Percentiles rank a stretch among this genome's conserved stretches.
Evolutionary conservation across 2,888 invertebrate genomes (phyloP).

Genomic region (Drosophila paramelanica): DNA sequence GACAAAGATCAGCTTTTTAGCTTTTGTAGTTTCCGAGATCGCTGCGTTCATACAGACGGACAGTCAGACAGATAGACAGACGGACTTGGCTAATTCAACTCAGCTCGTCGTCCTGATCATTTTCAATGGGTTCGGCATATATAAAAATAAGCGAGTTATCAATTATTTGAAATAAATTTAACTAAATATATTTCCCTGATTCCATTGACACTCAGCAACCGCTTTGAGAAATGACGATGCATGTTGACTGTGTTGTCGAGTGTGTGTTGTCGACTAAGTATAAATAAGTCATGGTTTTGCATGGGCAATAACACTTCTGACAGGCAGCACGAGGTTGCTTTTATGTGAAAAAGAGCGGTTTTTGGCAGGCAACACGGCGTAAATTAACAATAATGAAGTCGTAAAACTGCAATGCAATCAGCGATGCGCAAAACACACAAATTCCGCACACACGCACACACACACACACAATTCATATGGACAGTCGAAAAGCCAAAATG

Average conservation of each 20-base stretch:
- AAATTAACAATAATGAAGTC: constrained; percentile 82
- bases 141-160: no score
- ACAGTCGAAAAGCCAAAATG: constrained; percentile 63
- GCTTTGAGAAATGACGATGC: constrained; percentile 25
- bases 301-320: constrained; percentile 40
- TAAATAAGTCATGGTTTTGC: constrained; percentile 55
- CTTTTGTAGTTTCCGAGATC: no score
- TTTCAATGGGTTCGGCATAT: no score
- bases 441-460: constrained; percentile 36
- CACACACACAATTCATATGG: constrained; percentile 7
- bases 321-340: constrained; percentile 12
- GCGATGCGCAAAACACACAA: constrained; percentile 78
- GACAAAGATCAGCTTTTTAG: no score
- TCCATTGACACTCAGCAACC: neutral
- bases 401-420: constrained; percentile 81
- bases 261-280: constrained; percentile 33
- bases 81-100: no score
- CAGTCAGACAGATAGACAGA: no score
- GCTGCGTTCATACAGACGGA: no score
- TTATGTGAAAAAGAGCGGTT: constrained; percentile 13
- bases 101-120: no score
- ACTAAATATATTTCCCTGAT: no score
- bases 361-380: constrained; percentile 59
- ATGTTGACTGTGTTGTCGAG: constrained; percentile 12
- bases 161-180: no score